Base-by-base conservation (phyloP, 1,140 invertebrate genomes). In the Drosophila hydei region DNA sequence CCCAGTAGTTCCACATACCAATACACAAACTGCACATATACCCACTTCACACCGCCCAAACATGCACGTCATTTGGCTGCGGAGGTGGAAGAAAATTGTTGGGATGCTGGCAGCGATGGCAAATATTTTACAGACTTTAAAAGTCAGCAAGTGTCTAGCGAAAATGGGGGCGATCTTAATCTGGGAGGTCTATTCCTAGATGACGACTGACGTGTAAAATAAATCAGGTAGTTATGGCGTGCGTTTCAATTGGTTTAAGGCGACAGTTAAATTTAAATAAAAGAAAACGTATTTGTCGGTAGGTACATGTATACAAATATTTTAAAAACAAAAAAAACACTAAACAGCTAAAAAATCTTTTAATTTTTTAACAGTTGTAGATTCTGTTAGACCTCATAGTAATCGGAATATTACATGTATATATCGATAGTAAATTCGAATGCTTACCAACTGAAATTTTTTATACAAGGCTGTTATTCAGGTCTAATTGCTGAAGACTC, bases 51-150 rank as follows among this genome's bases (percentile, higher is more conserved):
- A 2, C 85, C 85, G 8, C 84, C 79, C 6, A 79, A 64, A 16
- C 76, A 80, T 33, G 69, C 70, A 4, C 63, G 79, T 0, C 77
- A 85, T 30, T 45, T 77, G 21, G 81, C 85, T 0, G 64, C 62
- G n/a, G 61, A 76, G 16, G 45, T 54, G 18, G 72, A 74, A 3
- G 64, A 78, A 4, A 64, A 38, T 12, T 54, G 25, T 3, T 90
- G 89, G 89, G 68, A 73, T 67, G 59, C 61, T 0, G 59, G 55
- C 12, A 77, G 75, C 51, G 76, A 90, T 68, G 89, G 89, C 0
- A 90, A 90, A 58, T 90, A 77, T 43, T 90, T 90, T 16, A 89
- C 71, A 3, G 89, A 89, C 16, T 90, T 90, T 12, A 56, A 87
- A 43, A 48, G 56, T 1, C 68, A 83, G 7, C 79, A 78, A 27